Base-by-base conservation (phyloP, 2,113 vertebrate species). In the Elachura formosa region DNA sequence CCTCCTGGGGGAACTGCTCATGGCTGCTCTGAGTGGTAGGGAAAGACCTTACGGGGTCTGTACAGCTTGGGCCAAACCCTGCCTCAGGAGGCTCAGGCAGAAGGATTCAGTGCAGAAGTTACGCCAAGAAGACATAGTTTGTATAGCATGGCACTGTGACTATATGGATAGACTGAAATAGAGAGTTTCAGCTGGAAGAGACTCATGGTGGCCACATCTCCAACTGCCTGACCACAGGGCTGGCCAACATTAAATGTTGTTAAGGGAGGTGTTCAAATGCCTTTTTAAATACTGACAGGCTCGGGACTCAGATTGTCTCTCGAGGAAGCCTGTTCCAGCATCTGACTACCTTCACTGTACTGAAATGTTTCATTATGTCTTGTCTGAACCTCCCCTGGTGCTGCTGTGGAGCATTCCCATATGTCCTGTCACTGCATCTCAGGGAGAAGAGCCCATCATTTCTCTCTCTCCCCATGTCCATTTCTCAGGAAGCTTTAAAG, bases 141-240 rank as follows among this genome's bases (percentile, higher is more conserved):
- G 31, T 67, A 31, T n/a, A 14, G 14, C 16, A 71, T 26, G 24
- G 41, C 24, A 41, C 23, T 12, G 10, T 56, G 55, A 36, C 45
- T 49, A 2, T 54, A 13, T 23, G 25, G 72, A 33, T 40, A 36
- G 20, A 72, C 43, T 17, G 24, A 33, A 59, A 54, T 10, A 29
- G 48, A 52, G 3, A 43, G 14, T 76, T 90, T 64, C 25, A 45
- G 20, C 31, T 82, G 61, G 76, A 66, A 38, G 11, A 13, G 17
- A 62, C 29, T 38, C 12, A 24, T 1, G 2, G 8, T 0, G 5
- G 24, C 66, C 29, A 23, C 29, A 5, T 29, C 23, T 31, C 41
- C 21, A 40, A 22, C 26, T 71, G 28, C 18, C 49, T 0, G 0
- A 19, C 8, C 2, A 0, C 36, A 41, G 25, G 20, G 34, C 59